These are phyloP conservation scores for Drosophila parabipectinata DNA, from an alignment of 1,140 invertebrate genomes.

Conservation along the genomic window DNA sequence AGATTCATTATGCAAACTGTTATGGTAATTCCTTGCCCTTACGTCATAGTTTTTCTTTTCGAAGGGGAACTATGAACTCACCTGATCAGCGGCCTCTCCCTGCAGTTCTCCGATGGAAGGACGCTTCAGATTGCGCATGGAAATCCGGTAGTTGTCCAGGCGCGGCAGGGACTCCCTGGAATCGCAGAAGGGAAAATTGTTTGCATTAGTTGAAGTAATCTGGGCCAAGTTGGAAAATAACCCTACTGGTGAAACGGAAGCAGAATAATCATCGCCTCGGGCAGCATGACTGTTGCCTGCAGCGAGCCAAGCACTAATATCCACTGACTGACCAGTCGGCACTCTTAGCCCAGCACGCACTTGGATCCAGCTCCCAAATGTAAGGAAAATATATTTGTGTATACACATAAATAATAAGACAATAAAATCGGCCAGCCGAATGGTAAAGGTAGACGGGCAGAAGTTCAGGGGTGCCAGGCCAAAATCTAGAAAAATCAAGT, in stretches of 20 bases:
- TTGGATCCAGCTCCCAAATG: constrained; percentile 22
- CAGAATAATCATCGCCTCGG: constrained; percentile 62
- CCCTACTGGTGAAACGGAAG: constrained; percentile 68
- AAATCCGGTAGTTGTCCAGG: constrained; percentile 95
- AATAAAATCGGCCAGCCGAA: constrained; percentile 37
- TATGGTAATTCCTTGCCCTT: not conserved
- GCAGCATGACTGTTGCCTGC: constrained; percentile 66
- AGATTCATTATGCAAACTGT: constrained; percentile 31
- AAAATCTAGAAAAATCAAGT: constrained; percentile 42
- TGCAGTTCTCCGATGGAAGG: constrained; percentile 90
- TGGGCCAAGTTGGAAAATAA: not conserved
- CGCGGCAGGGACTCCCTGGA: constrained; percentile 88
- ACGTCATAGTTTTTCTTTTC: not conserved
- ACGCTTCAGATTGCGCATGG: constrained; percentile 88
- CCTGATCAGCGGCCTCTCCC: constrained; percentile 84
- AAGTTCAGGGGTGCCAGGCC: constrained; percentile 44
- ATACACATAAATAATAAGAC: constrained; percentile 50
- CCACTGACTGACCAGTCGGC: constrained; percentile 37
- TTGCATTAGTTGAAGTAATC: constrained; percentile 16
- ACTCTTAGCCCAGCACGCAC: constrained; percentile 25
- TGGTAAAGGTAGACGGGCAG: constrained; percentile 59
- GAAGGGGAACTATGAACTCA: constrained; percentile 42
- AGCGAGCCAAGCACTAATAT: constrained; percentile 61
- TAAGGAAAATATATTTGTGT: constrained; percentile 48
- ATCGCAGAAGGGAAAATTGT: constrained; percentile 23